These are phyloP conservation scores for Spheniscus humboldti DNA, from an alignment of 2,797 vertebrate species.

Conservation along the genomic window DNA sequence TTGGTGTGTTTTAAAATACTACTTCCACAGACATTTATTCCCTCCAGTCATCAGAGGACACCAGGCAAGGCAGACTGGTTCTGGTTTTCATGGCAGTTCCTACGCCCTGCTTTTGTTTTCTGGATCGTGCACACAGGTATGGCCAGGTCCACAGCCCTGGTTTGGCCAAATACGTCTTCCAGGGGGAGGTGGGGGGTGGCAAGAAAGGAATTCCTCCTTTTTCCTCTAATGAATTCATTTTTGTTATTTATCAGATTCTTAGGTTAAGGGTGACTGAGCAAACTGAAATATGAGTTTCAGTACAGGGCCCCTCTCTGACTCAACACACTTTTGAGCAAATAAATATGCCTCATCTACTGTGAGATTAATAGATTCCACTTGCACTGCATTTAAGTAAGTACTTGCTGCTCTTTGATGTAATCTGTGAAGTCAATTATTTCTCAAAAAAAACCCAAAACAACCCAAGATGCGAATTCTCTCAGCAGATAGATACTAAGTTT, in stretches of 20 bases:
- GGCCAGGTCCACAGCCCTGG: neutral
- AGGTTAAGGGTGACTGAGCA: neutral
- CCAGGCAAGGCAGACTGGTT: neutral
- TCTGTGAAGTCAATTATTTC: neutral
- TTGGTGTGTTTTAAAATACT: neutral
- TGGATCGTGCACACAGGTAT: too few relatives aligned
- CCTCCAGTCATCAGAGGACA: neutral
- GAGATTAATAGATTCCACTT: neutral
- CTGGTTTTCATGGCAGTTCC: neutral
- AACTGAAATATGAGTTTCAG: neutral
- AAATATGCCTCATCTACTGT: neutral
- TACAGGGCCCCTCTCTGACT: neutral
- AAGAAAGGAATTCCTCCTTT: neutral
- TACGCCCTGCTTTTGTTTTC: neutral
- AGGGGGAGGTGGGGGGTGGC: rapidly evolving
- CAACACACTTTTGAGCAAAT: neutral
- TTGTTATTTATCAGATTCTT: neutral
- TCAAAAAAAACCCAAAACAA: neutral
- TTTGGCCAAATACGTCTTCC: neutral
- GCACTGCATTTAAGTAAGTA: neutral
- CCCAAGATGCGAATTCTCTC: neutral
- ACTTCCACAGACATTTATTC: neutral
- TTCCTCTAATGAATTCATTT: neutral
- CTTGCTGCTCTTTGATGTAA: neutral
- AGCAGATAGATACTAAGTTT: neutral